Base-by-base conservation (phyloP, 1,140 invertebrate species). In the Sesamia nonagrioides region DNA sequence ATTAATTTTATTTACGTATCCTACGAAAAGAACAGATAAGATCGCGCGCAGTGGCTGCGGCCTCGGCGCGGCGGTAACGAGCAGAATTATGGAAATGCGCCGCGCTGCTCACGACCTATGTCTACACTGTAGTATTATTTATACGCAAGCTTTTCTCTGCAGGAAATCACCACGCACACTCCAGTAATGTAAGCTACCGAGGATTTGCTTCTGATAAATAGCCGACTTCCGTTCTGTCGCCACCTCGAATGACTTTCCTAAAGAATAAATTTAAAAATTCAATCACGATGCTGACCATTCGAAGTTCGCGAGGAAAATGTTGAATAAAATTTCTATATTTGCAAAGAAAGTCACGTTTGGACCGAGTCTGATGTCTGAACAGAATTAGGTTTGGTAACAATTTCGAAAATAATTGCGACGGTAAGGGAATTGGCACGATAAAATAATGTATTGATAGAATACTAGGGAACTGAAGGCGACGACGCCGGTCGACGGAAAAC, bases 71-170 rank as follows among this genome's bases (percentile, higher is more conserved):
- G 56, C 71, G 76, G 85, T 86, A 85, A 86, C 86, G 87, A 88
- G 81, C 78, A 56, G 83, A 89, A 91, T 89, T 91, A 91, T 91
- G 88, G 86, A 85, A 89, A 91, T 89, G 78, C 80, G 78, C 27
- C 63, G 74, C 42, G 18, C 71, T 69, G 69, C 75, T 72, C 75
- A 35, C 60, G 66, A 68, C n/a, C 60, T 50, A 68, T n/a, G 27
- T 73, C 72, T 37, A 60, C 66, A 61, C 48, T 50, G 54, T 54
- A 75, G 82, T 82, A 82, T 80, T 74, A 78, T 88, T 80, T 82
- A 83, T 74, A 63, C 60, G 79, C 72, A 37, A 80, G 77, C 50
- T 82, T 79, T 81, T 82, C 80, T 80, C 52, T 80, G 37, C 76
- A 80, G 79, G 73, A 79, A 84, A 80, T 84, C 84, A 75, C 78